These are phyloP conservation scores for Hirtodrosophila trivittata DNA, from an alignment of 2,888 invertebrate genomes.

Conservation along the genomic window DNA sequence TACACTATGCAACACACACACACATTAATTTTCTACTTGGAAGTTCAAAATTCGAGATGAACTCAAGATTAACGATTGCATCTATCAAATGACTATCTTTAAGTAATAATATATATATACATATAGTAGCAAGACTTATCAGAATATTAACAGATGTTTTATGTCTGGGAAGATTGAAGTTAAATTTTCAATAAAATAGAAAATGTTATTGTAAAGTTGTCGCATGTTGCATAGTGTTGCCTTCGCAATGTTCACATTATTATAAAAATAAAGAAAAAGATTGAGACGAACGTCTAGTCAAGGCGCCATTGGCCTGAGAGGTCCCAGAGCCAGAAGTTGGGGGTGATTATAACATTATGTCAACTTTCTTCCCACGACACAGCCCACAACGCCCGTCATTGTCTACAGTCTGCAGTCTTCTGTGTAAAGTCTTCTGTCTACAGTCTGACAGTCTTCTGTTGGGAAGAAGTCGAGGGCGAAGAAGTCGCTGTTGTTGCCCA, in stretches of 20 bases:
- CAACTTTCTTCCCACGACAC: constrained; percentile 78
- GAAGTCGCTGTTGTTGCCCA: constrained; percentile 26
- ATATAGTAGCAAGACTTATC: too few relatives aligned
- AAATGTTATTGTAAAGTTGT: neutral
- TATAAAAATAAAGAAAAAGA: constrained; percentile 43
- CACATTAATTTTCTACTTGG: neutral
- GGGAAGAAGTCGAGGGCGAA: constrained; percentile 20
- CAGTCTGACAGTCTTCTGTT: constrained; percentile 8
- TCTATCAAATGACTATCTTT: too few relatives aligned
- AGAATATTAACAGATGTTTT: too few relatives aligned
- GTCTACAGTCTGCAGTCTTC: constrained; percentile 17
- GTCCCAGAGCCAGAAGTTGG: constrained; percentile 50
- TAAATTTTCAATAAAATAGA: too few relatives aligned
- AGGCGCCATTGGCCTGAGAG: constrained; percentile 54
- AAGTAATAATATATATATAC: too few relatives aligned
- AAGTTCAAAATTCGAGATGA: neutral
- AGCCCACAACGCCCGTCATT: constrained; percentile 45
- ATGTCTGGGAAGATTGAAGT: too few relatives aligned
- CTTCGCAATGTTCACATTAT: constrained; percentile 67
- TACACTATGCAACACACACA: constrained; percentile 47
- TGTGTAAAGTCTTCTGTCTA: constrained; percentile 6
- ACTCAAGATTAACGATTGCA: too few relatives aligned
- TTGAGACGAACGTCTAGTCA: constrained; percentile 52
- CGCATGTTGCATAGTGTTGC: constrained; percentile 47
- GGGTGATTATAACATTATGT: constrained; percentile 76